phyloP scores from a whole-genome alignment of 2,888 invertebrate species.

The Amblyjoppa fuscipennis region DNA sequence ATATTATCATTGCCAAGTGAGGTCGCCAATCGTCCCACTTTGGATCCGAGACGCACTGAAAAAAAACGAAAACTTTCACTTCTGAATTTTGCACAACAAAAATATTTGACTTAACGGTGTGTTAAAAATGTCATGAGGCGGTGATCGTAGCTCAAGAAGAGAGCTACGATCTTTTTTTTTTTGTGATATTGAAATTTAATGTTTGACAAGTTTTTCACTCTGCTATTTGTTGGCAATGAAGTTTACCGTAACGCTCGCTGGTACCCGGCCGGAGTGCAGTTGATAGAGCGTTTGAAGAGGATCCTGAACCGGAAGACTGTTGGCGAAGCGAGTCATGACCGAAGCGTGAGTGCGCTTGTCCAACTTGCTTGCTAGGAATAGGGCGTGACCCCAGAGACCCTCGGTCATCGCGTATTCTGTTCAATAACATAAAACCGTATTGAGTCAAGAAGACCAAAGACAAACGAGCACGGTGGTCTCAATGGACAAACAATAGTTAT shows the following conservation, averaged over 20 bases:
- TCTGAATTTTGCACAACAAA: background rate
- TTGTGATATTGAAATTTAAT: constrained; percentile 6
- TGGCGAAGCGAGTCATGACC: constrained; percentile 95
- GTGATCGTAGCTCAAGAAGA: background rate
- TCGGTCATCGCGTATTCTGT: constrained; percentile 96
- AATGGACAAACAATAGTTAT: background rate
- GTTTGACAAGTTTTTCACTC: background rate
- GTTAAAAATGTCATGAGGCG: background rate
- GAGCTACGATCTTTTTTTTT: constrained; percentile 4
- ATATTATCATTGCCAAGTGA: constrained; percentile 97
- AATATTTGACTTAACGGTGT: background rate
- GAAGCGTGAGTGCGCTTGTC: constrained; percentile 94
- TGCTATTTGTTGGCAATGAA: constrained; percentile 60
- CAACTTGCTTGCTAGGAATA: constrained; percentile 95
- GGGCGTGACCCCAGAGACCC: constrained; percentile 97
- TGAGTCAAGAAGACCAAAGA: background rate
- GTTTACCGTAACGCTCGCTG: constrained; percentile 89
- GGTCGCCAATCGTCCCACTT: constrained; percentile 98
- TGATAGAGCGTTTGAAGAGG: constrained; percentile 98
- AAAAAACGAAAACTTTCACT: constrained; percentile 54
- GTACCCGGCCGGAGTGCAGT: constrained; percentile 93
- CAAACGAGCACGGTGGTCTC: background rate
- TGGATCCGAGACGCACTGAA: constrained; percentile 89
- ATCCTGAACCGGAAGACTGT: constrained; percentile 93
- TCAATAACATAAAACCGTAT: constrained; percentile 68